These are phyloP conservation scores for Drosophila sp. DNA, from an alignment of 1,140 invertebrate species.

Conservation along the genomic window DNA sequence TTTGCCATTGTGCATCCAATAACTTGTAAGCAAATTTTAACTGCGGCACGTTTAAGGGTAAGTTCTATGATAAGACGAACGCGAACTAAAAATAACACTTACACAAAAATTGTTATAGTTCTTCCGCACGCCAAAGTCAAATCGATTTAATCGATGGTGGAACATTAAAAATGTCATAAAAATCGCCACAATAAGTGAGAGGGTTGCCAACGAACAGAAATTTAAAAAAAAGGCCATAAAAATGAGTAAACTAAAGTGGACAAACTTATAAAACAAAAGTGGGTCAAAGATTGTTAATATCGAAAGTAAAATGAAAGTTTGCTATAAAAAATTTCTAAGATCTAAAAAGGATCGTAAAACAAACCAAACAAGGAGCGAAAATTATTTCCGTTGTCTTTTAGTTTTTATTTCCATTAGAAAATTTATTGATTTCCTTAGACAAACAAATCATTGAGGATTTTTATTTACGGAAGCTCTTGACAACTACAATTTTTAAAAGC, in stretches of 20 bases:
- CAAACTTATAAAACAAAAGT: background rate
- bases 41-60: slow-evolving; percentile 87
- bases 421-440: too few species aligned
- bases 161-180: slow-evolving; percentile 12
- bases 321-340: background rate
- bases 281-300: background rate
- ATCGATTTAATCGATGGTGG: slow-evolving; percentile 6
- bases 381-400: background rate
- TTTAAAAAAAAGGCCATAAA: background rate
- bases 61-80: slow-evolving; percentile 66
- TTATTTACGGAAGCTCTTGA: too few species aligned
- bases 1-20: slow-evolving; percentile 93
- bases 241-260: background rate
- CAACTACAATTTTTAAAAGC: too few species aligned
- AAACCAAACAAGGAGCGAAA: background rate
- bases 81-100: slow-evolving; percentile 9
- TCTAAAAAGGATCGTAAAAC: background rate
- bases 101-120: slow-evolving; percentile 12
- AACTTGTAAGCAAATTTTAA: slow-evolving; percentile 90
- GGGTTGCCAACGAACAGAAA: background rate
- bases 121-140: background rate
- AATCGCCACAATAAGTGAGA: background rate
- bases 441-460: too few species aligned
- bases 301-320: background rate
- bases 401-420: too few species aligned